phyloP scores from a whole-genome alignment of 2,888 invertebrate species.

The Onchidella celtica region DNA sequence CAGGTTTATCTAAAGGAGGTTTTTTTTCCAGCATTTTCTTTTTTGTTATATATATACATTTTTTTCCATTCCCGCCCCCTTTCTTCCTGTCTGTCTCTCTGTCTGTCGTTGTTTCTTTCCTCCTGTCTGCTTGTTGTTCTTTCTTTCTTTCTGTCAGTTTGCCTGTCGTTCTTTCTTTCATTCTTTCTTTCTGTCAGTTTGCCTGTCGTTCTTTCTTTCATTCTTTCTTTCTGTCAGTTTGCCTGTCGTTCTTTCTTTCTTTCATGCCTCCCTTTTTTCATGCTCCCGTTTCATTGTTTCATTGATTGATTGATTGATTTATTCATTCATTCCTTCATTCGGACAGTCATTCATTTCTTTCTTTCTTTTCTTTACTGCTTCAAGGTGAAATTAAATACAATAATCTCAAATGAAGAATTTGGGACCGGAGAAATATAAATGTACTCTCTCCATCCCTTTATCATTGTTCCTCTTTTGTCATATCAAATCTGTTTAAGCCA shows the following conservation, averaged over 20 bases:
- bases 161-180: neutral
- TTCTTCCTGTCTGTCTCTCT: constrained; percentile 12
- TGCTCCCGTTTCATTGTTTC: too few relatives aligned
- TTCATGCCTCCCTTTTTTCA: neutral
- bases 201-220: neutral
- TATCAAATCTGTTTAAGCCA: too few relatives aligned
- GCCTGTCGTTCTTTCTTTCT: neutral
- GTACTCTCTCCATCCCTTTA: too few relatives aligned
- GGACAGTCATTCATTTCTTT: too few relatives aligned
- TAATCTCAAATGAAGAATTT: too few relatives aligned
- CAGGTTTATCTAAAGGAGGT: too few relatives aligned
- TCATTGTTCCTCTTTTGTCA: too few relatives aligned
- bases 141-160: constrained; percentile 10
- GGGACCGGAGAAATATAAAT: too few relatives aligned
- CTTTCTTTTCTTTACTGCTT: too few relatives aligned
- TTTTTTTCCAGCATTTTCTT: neutral
- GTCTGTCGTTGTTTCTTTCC: neutral
- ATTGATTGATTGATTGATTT: too few relatives aligned
- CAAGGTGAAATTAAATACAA: too few relatives aligned
- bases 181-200: neutral
- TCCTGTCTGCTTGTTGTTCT: neutral
- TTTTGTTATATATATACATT: neutral
- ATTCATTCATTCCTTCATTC: too few relatives aligned
- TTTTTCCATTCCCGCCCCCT: neutral
- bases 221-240: neutral